A percentile compares a stretch with the other conserved stretches of the same genome.
These are phyloP conservation scores for Alosa sapidissima DNA, from an alignment of 2,797 vertebrate species.

Conservation along the genomic window DNA sequence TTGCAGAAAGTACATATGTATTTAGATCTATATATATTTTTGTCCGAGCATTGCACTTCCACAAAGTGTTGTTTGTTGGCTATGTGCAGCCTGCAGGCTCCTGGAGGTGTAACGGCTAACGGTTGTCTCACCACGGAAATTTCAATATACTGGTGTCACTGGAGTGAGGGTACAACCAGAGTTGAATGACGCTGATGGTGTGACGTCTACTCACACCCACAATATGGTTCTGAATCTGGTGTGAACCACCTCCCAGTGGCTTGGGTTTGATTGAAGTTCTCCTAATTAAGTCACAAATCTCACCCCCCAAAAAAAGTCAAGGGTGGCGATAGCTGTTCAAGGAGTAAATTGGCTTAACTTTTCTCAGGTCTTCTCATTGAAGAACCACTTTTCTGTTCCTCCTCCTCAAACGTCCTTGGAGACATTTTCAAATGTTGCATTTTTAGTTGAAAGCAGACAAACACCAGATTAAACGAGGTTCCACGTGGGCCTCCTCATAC, in stretches of 20 bases:
- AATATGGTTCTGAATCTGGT: neutral
- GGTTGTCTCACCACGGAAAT: neutral
- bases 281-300: neutral
- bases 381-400: constrained; percentile 1
- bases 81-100: neutral
- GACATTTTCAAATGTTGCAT: constrained; percentile 27
- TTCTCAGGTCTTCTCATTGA: constrained; percentile 3
- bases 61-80: neutral
- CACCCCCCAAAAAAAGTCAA: neutral
- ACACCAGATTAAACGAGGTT: constrained; percentile 31
- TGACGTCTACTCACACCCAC: neutral
- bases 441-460: constrained; percentile 35
- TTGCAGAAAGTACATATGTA: neutral
- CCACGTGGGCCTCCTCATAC: neutral
- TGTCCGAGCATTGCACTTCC: neutral
- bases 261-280: neutral
- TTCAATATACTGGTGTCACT: neutral
- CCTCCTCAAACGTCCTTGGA: constrained; percentile 19
- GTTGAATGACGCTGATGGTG: neutral
- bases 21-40: neutral
- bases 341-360: constrained; percentile 9
- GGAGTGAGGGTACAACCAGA: neutral
- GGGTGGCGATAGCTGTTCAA: neutral
- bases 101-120: neutral
- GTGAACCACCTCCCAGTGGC: neutral